These are phyloP conservation scores for Cyprinodon brontotheroides DNA, from an alignment of 2,113 vertebrate genomes.

Conservation along the genomic window DNA sequence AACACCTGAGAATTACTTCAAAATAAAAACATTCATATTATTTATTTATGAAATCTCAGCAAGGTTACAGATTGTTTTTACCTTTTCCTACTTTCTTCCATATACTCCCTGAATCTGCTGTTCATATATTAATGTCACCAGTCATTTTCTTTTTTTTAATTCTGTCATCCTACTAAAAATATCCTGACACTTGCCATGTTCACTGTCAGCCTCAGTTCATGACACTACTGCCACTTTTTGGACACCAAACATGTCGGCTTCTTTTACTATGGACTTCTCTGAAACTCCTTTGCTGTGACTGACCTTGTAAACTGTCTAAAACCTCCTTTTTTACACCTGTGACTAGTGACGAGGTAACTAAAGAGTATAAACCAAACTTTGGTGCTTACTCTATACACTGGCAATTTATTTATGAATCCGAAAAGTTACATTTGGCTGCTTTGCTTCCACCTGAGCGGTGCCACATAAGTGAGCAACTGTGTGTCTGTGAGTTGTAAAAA, in stretches of 20 bases:
- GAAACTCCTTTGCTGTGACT: constrained; percentile 6
- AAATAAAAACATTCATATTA: background rate
- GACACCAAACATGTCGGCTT: no score
- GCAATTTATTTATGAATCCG: no score
- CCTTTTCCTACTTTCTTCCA: background rate
- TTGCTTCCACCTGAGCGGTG: no score
- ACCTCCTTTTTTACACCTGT: no score
- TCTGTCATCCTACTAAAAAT: constrained; percentile 7
- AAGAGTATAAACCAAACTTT: no score
- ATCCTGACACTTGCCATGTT: constrained; percentile 16
- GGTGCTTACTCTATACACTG: no score
- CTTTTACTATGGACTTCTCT: no score
- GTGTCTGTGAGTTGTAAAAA: constrained; percentile 30
- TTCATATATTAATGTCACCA: background rate
- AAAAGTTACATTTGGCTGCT: no score
- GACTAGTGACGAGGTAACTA: no score
- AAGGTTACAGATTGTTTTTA: background rate
- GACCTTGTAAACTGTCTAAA: constrained; percentile 21
- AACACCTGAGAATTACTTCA: background rate
- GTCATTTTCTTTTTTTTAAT: background rate
- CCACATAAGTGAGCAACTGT: constrained; percentile 1
- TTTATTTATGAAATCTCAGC: background rate
- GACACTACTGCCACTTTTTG: constrained; percentile 2
- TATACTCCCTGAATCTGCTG: constrained; percentile 1
- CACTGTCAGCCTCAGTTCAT: no score